Conservation (phyloP, 2,797 vertebrate species). For the Crypturellus tataupa region DNA sequence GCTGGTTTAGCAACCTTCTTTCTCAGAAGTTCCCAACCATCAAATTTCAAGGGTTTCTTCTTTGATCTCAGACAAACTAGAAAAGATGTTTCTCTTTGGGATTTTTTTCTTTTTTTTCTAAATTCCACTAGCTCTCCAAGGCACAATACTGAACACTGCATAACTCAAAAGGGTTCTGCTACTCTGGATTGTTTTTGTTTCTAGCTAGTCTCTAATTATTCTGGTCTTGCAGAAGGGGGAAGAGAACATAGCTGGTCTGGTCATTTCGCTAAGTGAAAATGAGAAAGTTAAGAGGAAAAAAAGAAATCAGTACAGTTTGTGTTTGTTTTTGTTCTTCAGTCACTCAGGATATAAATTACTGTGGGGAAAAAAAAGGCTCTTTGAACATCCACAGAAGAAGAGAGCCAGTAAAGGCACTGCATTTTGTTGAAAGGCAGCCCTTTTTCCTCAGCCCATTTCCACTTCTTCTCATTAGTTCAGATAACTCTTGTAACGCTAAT, state of each 20-base stretch:
- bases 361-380: not conserved
- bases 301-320: conserved; percentile 50
- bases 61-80: conserved; percentile 62
- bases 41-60: conserved; percentile 58
- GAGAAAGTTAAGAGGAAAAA: conserved; percentile 47
- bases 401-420: conserved; percentile 44
- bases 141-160: not conserved
- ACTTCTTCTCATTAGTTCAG: conserved; percentile 50
- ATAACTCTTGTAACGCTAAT: conserved; percentile 9
- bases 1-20: conserved; percentile 50
- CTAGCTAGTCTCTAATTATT: conserved; percentile 39
- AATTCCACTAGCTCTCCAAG: not conserved
- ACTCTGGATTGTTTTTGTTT: not conserved
- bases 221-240: not conserved
- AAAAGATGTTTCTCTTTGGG: not conserved
- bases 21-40: conserved; percentile 55
- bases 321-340: conserved; percentile 71
- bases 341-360: conserved; percentile 55
- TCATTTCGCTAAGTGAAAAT: conserved; percentile 38
- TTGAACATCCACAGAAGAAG: conserved; percentile 52
- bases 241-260: not conserved
- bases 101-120: not conserved
- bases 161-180: not conserved
- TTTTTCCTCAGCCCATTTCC: not conserved
- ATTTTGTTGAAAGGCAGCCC: conserved; percentile 46